phyloP scores from a whole-genome alignment of 2,888 invertebrate genomes.

The Tribolium freemani region DNA sequence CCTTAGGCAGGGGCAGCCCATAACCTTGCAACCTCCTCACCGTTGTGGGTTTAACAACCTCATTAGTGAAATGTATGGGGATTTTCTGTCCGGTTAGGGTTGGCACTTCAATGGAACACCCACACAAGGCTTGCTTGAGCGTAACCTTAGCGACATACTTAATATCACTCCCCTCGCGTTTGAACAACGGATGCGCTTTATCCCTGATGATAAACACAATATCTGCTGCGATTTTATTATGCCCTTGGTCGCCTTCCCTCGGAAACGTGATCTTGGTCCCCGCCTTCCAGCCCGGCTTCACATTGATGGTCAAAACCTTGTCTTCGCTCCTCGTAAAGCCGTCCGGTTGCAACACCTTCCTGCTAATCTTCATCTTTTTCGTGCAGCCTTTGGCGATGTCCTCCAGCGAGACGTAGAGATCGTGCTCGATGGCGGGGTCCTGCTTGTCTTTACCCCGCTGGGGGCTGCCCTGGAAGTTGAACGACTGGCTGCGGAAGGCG shows the following conservation, averaged over 20 bases:
- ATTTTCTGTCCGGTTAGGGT: conserved; percentile 86
- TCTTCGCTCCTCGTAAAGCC: conserved; percentile 87
- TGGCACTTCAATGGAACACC: conserved; percentile 86
- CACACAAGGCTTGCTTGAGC: conserved; percentile 91
- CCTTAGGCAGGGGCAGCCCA: conserved; percentile 93
- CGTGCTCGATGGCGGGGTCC: conserved; percentile 91
- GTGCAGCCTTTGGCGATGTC: conserved; percentile 90
- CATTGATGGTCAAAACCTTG: conserved; percentile 90
- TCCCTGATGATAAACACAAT: conserved; percentile 95
- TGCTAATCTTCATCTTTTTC: conserved; percentile 98
- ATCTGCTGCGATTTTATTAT: conserved; percentile 93
- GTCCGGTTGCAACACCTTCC: conserved; percentile 84
- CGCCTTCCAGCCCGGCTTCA: conserved; percentile 97
- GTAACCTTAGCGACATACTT: conserved; percentile 86
- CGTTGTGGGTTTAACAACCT: conserved; percentile 88
- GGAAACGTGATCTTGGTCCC: conserved; percentile 98
- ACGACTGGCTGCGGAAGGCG: conserved; percentile 57
- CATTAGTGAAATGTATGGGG: conserved; percentile 79
- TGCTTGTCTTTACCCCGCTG: conserved; percentile 66
- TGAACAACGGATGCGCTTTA: conserved; percentile 88
- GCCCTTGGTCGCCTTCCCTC: conserved; percentile 92
- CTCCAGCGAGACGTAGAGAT: conserved; percentile 89
- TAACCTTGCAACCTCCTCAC: conserved; percentile 87
- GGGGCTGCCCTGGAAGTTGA: conserved; percentile 40
- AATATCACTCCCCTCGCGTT: conserved; percentile 92